Conservation (phyloP, 53 echinoderm and acorn worm species). For the Arbacia lixula region DNA sequence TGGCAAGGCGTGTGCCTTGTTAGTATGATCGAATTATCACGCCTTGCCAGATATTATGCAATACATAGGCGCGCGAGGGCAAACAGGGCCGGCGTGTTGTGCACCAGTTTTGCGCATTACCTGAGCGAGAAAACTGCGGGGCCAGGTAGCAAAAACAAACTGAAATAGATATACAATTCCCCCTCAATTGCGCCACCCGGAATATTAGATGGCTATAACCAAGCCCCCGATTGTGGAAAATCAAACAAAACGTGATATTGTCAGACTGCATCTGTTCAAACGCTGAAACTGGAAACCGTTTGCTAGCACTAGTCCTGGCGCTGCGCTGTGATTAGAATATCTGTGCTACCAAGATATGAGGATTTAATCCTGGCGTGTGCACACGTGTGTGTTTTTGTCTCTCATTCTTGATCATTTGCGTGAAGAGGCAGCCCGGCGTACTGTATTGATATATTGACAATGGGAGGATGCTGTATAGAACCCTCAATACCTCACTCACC, state of each 20-base stretch:
- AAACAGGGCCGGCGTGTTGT: conserved; percentile 15
- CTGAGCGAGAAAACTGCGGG: neutral
- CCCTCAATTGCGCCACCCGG: conserved; percentile 51
- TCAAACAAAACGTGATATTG: conserved; percentile 61
- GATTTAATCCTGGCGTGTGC: conserved; percentile 4
- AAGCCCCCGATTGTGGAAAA: conserved; percentile 42
- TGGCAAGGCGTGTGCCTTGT: conserved; percentile 30
- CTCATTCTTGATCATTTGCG: conserved; percentile 36
- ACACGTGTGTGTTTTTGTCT: conserved; percentile 27
- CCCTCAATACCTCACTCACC: too few relatives aligned
- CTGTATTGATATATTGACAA: conserved; percentile 25
- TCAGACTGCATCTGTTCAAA: conserved; percentile 55
- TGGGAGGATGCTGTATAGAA: neutral
- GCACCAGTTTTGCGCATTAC: conserved; percentile 48
- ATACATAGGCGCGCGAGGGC: conserved; percentile 1
- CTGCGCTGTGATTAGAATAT: conserved; percentile 44
- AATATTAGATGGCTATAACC: conserved; percentile 57
- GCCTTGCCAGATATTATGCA: conserved; percentile 30
- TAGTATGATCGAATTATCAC: conserved; percentile 40
- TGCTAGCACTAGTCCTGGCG: too few relatives aligned
- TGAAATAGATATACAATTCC: conserved; percentile 54
- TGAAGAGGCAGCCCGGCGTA: conserved; percentile 34
- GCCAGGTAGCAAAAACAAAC: conserved; percentile 52
- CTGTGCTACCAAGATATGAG: conserved; percentile 29
- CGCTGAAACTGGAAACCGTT: conserved; percentile 20